Conservation (phyloP, 2,113 vertebrate species). For the Tragelaphus buxtoni region DNA sequence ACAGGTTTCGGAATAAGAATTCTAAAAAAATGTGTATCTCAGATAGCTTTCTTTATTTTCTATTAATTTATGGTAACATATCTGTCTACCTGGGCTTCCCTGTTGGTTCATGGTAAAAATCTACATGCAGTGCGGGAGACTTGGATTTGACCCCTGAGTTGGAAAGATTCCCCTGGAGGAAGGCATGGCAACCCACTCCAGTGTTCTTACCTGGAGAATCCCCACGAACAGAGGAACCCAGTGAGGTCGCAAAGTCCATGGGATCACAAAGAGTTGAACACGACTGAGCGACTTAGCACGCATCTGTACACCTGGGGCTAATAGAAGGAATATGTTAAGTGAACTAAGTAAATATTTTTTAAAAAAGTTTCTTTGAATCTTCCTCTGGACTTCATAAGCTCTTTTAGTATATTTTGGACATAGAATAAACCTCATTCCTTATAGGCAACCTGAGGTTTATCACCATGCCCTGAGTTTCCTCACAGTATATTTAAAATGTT, state of each 20-base stretch:
- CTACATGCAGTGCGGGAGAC: neutral
- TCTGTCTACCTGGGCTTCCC: neutral
- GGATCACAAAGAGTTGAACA: fast-evolving
- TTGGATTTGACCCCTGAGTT: neutral
- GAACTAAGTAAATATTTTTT: neutral
- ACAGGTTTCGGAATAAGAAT: neutral
- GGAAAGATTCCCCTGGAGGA: neutral
- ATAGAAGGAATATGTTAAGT: neutral
- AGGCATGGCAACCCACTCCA: neutral
- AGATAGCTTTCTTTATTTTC: neutral
- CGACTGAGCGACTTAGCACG: fast-evolving
- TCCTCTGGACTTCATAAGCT: neutral
- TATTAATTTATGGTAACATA: neutral
- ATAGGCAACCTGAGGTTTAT: neutral
- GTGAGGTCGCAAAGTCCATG: neutral
- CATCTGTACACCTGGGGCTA: neutral
- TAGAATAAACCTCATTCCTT: neutral
- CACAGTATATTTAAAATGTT: neutral
- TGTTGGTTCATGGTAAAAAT: neutral
- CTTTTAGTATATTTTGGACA: neutral
- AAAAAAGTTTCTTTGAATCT: neutral
- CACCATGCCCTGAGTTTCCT: neutral
- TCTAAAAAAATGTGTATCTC: neutral
- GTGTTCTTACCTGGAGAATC: neutral
- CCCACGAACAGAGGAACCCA: neutral